Evolutionary conservation across 1,140 invertebrate species (phyloP).

Genomic region (Brachionus angularis): DNA sequence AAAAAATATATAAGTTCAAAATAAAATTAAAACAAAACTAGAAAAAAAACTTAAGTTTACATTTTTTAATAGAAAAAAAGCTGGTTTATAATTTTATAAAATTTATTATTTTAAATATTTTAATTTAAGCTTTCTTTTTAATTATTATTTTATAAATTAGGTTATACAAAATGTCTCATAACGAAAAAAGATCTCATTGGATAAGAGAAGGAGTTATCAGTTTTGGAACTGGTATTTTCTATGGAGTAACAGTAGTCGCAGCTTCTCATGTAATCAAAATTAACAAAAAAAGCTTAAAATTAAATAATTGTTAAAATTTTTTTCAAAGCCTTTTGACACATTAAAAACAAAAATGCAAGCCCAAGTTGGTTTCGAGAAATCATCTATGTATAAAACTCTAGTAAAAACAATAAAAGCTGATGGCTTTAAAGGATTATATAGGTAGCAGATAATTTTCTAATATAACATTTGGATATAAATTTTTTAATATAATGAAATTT

Average conservation of each 20-base stretch:
- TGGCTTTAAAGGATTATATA: slow-evolving; percentile 51
- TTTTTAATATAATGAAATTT: too few species aligned
- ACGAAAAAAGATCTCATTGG: slow-evolving; percentile 52
- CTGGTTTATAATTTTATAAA: too few species aligned
- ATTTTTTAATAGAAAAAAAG: too few species aligned
- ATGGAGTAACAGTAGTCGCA: slow-evolving; percentile 51
- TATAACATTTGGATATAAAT: not conserved
- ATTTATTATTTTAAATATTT: too few species aligned
- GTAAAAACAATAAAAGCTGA: slow-evolving; percentile 49
- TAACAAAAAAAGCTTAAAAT: too few species aligned
- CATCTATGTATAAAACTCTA: slow-evolving; percentile 50
- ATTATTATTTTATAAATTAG: too few species aligned
- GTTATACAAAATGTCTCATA: slow-evolving; percentile 55
- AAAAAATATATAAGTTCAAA: too few species aligned
- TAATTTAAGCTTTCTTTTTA: too few species aligned
- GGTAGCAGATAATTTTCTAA: slow-evolving; percentile 46
- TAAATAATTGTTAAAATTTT: too few species aligned
- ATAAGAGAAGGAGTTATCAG: slow-evolving; percentile 51
- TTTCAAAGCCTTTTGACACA: slow-evolving; percentile 52
- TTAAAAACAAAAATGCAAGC: slow-evolving; percentile 56
- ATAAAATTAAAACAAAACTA: too few species aligned
- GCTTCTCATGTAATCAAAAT: slow-evolving; percentile 49
- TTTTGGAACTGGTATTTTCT: slow-evolving; percentile 52
- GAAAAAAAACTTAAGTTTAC: too few species aligned
- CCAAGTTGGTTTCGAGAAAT: slow-evolving; percentile 52